Percentiles rank a stretch among this genome's conserved stretches.
Evolutionary conservation across 1,140 invertebrate species (phyloP).

Genomic region (Cyclargus thomasi): DNA sequence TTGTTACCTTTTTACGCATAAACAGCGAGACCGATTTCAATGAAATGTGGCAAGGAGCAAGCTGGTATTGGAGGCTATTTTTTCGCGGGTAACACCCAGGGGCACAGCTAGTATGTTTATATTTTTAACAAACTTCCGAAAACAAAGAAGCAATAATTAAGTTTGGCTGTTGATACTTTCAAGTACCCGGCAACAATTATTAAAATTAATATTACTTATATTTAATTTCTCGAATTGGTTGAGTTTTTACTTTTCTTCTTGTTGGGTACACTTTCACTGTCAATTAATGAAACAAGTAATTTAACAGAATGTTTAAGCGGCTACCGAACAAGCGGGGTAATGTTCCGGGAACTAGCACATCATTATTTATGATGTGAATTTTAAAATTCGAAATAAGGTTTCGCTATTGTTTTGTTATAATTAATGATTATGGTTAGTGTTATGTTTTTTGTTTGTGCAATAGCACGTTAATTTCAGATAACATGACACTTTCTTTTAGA

Average conservation of each 20-base stretch:
- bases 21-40: too few relatives aligned
- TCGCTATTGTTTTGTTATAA: constrained; percentile 10
- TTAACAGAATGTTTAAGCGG: background rate
- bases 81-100: too few relatives aligned
- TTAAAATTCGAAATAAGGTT: background rate
- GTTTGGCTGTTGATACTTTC: too few relatives aligned
- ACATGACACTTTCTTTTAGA: background rate
- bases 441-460: background rate
- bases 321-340: background rate
- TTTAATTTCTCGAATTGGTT: background rate
- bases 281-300: constrained; percentile 2
- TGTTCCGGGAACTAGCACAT: background rate
- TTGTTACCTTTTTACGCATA: too few relatives aligned
- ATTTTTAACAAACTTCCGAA: too few relatives aligned
- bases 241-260: background rate
- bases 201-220: background rate
- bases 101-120: too few relatives aligned
- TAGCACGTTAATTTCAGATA: background rate
- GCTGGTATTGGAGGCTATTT: too few relatives aligned
- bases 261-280: constrained; percentile 4
- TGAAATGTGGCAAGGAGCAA: too few relatives aligned
- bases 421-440: background rate
- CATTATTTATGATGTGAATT: constrained; percentile 7
- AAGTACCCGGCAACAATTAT: too few relatives aligned
- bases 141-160: too few relatives aligned